Evolutionary conservation across 2,113 vertebrate genomes (phyloP), one percentile per base, ranked within the genome.

Genomic region (Erythrocercus mccallii): DNA sequence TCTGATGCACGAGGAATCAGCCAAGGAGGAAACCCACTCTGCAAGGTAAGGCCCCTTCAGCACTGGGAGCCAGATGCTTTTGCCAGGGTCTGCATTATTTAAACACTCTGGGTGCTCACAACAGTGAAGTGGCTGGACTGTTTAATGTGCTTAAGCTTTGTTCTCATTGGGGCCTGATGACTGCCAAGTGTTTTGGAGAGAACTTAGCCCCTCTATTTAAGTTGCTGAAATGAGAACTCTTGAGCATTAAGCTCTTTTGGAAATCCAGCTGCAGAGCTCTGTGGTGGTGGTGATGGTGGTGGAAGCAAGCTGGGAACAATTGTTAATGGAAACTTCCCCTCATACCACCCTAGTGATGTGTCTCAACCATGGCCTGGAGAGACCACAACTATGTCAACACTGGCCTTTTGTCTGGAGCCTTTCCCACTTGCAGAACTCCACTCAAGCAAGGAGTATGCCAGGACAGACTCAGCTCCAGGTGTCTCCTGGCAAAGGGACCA

Each of bases 271-370:
- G 90, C 88, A 86, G 38, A 92, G 40, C 76, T 81, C 74, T 44
- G 54, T 1, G 1, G 73, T 78, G 85, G 69, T 45, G 74, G 79
- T 81, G 82, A 53, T 53, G 70, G 76, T 83, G 77, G 77, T 56
- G 70, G 93, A 95, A 30, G 92, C 64, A 90, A 93, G 72, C 92
- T n/a, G 86, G 69, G 92, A 94, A 96, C 93, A 94, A 93, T 71
- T 82, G 64, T 90, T 95, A 93, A 94, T 88, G 92, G 93, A 96
- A 96, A 94, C 92, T 95, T 97, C 95, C 92, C 82, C 57, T 94
- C 92, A 95, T 86, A 92, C 90, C 82, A 90, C 96, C 94, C 94
- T 33, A 27, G 88, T 74, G 92, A 96, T 92, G 76, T 71, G 86
- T 83, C 92, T 84, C 82, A 90, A 30, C 68, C 82, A 31, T 8